Evolutionary conservation across 2,113 vertebrate genomes (phyloP).

Genomic region (Ictalurus punctatus): DNA sequence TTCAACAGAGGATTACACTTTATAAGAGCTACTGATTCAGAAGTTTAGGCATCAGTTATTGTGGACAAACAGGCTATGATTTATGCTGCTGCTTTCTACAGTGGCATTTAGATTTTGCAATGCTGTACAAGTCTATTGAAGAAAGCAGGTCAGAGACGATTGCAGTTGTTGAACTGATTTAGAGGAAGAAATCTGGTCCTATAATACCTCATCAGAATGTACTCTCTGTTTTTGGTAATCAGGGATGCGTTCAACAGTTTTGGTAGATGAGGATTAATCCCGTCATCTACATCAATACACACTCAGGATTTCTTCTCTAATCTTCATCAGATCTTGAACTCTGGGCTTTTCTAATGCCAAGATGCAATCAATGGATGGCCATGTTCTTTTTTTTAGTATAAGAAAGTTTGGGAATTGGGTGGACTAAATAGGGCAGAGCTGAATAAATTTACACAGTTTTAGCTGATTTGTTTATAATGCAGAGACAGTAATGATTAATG

Average conservation of each 20-base stretch:
- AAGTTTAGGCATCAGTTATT: not conserved
- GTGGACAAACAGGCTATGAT: not conserved
- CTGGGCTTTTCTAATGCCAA: slow-evolving; percentile 42
- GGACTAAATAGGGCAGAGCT: not conserved
- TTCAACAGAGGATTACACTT: slow-evolving; percentile 1
- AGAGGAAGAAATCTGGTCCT: not conserved
- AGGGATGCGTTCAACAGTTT: not conserved
- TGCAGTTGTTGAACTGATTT: not conserved
- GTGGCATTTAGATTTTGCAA: slow-evolving; percentile 15
- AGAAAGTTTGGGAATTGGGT: not conserved
- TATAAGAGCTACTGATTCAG: slow-evolving; percentile 1
- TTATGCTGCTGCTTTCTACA: slow-evolving; percentile 7
- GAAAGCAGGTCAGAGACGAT: slow-evolving; percentile 9
- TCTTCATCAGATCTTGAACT: slow-evolving; percentile 57
- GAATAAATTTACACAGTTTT: not conserved
- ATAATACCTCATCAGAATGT: not conserved
- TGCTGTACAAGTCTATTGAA: not conserved
- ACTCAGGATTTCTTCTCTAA: slow-evolving; percentile 66
- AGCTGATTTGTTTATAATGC: not conserved
- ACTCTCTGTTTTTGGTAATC: not conserved
- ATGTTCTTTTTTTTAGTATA: not conserved
- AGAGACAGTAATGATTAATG: not conserved
- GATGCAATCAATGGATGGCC: slow-evolving; percentile 52
- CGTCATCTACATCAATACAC: slow-evolving; percentile 51
- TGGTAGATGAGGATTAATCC: slow-evolving; percentile 40